Percentiles rank a stretch among this genome's conserved stretches.
phyloP scores from a whole-genome alignment of 2,113 vertebrate species.

The Bubalus kerabau region DNA sequence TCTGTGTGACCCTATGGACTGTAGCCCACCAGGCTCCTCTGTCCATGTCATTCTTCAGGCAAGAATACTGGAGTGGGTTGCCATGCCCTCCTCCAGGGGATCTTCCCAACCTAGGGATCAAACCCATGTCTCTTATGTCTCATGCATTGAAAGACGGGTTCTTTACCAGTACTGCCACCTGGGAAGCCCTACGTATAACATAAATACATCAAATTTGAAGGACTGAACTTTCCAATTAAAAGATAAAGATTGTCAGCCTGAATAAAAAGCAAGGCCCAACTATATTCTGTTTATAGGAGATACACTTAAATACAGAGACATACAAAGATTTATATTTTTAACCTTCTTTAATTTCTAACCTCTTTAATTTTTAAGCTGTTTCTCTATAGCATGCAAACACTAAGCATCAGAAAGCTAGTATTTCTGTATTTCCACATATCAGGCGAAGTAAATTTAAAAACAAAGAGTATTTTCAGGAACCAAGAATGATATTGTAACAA shows the following conservation, averaged over 20 bases:
- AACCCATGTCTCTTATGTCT: neutral
- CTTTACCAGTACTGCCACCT: neutral
- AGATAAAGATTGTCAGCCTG: neutral
- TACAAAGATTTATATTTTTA: neutral
- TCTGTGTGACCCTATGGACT: neutral
- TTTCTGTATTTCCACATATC: neutral
- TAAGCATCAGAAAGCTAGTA: neutral
- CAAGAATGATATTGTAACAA: slow-evolving; percentile 2
- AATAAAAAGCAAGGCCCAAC: neutral
- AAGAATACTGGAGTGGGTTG: neutral
- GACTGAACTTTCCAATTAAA: neutral
- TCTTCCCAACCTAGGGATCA: neutral
- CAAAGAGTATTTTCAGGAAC: neutral
- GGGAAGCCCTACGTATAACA: neutral
- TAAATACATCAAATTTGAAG: neutral
- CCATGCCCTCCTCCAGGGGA: neutral
- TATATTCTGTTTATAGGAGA: neutral
- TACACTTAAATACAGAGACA: neutral
- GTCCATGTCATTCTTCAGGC: neutral
- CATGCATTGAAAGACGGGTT: neutral
- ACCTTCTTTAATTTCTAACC: neutral
- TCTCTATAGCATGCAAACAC: neutral
- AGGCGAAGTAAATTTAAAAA: slow-evolving; percentile 10
- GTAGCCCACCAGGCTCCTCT: neutral
- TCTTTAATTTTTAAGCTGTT: neutral